Evolutionary conservation across 23 tunicate species (phyloP), one percentile per base, ranked within the genome.

Genomic region (Trididemnum nubilum): DNA sequence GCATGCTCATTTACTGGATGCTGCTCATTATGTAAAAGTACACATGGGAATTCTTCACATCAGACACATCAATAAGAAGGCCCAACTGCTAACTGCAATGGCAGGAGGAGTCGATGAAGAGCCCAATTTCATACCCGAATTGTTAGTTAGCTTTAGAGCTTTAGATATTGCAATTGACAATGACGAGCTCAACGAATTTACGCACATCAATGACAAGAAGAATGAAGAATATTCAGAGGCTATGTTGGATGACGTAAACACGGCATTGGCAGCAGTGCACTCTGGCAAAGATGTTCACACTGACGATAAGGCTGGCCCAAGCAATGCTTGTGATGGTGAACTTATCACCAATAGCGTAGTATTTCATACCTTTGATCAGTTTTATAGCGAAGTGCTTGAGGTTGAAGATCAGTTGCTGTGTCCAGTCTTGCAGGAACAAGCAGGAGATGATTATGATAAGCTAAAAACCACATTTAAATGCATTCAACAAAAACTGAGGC

Each of bases 1-100:
- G 33, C 85, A 81, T 81, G 85, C 85, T 81, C 57, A 65, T 67
- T 38, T 81, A 31, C 85, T 81, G 59, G 85, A 81, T 72, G 85
- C 82, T 31, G 82, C 82, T 78, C 82, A 78, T 37, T 78, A 73
- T 73, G 79, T 73, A n/a, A 73, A 73, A 73, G 79, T 60, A 73
- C 38, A 60, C 79, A 73, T 73, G 60, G 76, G 76, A 78, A n/a
- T n/a, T n/a, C 26, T 57, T 59, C 27, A 78, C 61, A 78, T 78
- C 82, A 38, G 71, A 78, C 31, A 36, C 82, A 38, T 28, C 82
- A 33, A 27, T 61, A 78, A 57, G 71, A 75, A 75, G 80, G 80
- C 80, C 26, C 65, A 75, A 75, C 65, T 75, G 25, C 23, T 75
- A 75, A 75, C 80, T 40, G 12, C 30, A 33, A 19, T 75, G 64